Conservation (phyloP, 2,797 vertebrate species). For the Bovichtus variegatus region DNA sequence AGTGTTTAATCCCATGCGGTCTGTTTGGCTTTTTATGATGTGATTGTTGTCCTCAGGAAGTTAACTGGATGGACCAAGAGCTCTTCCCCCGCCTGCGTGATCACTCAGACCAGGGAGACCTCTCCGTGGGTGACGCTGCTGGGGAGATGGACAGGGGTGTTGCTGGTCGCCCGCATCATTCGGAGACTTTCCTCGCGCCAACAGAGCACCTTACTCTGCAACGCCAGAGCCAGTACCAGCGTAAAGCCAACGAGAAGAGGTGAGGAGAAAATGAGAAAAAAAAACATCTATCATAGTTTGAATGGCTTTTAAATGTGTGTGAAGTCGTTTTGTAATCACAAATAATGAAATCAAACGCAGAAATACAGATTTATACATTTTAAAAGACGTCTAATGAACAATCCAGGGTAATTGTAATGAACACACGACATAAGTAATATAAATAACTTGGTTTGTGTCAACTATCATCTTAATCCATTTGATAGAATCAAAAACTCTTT, state of each 20-base stretch:
- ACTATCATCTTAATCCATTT: background rate
- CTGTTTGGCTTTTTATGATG: background rate
- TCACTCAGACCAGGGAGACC: conserved; percentile 63
- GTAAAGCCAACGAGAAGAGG: conserved; percentile 80
- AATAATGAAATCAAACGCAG: background rate
- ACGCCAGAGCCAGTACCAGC: conserved; percentile 48
- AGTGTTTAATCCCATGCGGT: background rate
- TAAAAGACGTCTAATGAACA: background rate
- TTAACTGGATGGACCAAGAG: conserved; percentile 72
- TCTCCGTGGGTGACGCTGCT: conserved; percentile 75
- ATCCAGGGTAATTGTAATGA: background rate
- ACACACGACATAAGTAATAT: background rate
- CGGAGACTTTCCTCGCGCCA: conserved; percentile 40
- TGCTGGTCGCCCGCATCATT: conserved; percentile 15
- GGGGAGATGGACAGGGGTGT: conserved; percentile 59
- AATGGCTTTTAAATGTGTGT: background rate
- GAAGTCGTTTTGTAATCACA: background rate
- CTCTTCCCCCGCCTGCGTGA: conserved; percentile 63
- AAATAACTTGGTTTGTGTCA: background rate
- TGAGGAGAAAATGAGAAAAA: conserved; percentile 38
- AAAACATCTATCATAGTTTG: background rate
- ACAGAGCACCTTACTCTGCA: conserved; percentile 61
- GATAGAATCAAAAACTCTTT: background rate
- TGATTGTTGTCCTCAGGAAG: conserved; percentile 61
- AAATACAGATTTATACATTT: background rate